Base-by-base conservation (phyloP, 2,797 vertebrate genomes). In the Malurus splendens region DNA sequence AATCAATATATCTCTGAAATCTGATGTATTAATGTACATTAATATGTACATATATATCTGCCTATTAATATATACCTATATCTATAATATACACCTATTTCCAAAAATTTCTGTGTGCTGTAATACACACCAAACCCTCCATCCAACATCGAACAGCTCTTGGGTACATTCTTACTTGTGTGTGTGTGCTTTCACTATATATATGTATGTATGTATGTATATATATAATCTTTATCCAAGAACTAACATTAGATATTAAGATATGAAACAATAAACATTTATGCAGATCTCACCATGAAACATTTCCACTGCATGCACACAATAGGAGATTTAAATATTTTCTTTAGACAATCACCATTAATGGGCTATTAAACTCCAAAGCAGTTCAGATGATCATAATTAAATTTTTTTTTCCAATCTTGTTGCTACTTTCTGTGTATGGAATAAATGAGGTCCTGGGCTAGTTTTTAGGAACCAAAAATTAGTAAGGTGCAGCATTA, bases 331-430 rank as follows among this genome's bases (percentile, higher is more conserved):
- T 93, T 7, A 66, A 78, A 28, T 72, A 39, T 78, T 90, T 90
- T 90, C 77, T 92, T 88, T 41, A 83, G 78, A 42, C 3, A 64
- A 45, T 54, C 27, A 56, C 51, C 38, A 54, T 66, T 90, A 92
- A 87, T 44, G 39, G 51, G 45, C 65, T 19, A 72, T 60, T 89
- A 75, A 90, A 84, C 52, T 84, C 54, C 47, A 82, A 83, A 89
- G n/a, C 7, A 55, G 36, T 71, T 87, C 80, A 86, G 56, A 82
- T 62, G 17, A 92, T 59, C 68, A 82, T 57, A 72, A 78, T 78
- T 84, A 70, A 75, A 90, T 36, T 86, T 20, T 17, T 54, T 86
- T 92, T 82, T 85, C 51, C 33, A 65, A 33, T 76, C 28, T 83
- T 73, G 4, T 60, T 89, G 33, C 18, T 90, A 38, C 84, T 92